phyloP scores from a whole-genome alignment of 2,888 invertebrate species.

The Himalopsyche kuldschensis region DNA sequence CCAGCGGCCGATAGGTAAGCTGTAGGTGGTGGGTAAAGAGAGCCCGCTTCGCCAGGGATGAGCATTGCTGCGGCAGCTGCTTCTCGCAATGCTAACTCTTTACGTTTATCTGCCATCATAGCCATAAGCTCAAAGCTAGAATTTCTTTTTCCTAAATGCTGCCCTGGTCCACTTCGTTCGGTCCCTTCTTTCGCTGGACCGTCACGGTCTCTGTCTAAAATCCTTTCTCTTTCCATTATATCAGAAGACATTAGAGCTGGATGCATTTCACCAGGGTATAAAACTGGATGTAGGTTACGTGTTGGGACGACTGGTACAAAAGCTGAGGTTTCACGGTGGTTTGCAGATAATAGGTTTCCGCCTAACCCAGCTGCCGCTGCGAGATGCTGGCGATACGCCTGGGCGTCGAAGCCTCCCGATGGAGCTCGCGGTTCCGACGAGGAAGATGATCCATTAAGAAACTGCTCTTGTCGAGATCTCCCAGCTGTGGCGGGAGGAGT shows the following conservation, averaged over 20 bases:
- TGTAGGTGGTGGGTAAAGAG: constrained; percentile 69
- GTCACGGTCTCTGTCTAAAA: constrained; percentile 56
- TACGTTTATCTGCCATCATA: constrained; percentile 88
- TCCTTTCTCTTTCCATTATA: constrained; percentile 60
- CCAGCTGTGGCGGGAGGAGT: constrained; percentile 51
- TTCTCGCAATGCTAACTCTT: constrained; percentile 75
- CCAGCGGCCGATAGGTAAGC: constrained; percentile 67
- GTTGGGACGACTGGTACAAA: constrained; percentile 87
- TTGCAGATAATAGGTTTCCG: constrained; percentile 47
- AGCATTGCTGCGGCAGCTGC: constrained; percentile 70
- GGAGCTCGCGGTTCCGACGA: constrained; percentile 56
- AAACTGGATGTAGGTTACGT: constrained; percentile 70
- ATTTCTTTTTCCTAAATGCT: constrained; percentile 48
- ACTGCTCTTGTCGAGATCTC: constrained; percentile 63
- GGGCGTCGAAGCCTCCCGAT: constrained; percentile 62
- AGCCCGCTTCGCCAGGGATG: constrained; percentile 67
- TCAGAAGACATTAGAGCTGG: constrained; percentile 66
- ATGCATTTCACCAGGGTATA: constrained; percentile 73
- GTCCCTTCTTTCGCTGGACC: constrained; percentile 55
- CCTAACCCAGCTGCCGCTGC: constrained; percentile 56
- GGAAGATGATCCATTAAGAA: constrained; percentile 56
- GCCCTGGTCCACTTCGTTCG: constrained; percentile 51
- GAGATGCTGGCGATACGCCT: constrained; percentile 71
- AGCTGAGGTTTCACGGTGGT: constrained; percentile 79
- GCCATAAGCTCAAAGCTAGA: constrained; percentile 81